A percentile compares a stretch with the other conserved stretches of the same genome.
Conservation (phyloP, 2,797 vertebrate genomes). For the Cryptoblepharus egeriae region DNA sequence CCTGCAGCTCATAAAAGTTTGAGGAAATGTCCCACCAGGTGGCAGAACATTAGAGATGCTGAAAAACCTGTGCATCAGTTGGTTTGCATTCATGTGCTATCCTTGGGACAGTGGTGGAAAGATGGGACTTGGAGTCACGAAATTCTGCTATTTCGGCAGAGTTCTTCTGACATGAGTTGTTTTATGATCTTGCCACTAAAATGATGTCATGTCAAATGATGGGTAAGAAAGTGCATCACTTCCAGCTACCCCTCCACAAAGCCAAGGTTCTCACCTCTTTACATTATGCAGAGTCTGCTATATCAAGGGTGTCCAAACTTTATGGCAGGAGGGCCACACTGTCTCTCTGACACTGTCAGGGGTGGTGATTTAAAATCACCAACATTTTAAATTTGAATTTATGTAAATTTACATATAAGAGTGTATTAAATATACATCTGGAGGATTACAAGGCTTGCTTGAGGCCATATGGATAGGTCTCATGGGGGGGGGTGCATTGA, state of each 20-base stretch:
- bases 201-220: not conserved
- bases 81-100: not conserved
- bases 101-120: not conserved
- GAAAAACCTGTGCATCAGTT: not conserved
- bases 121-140: slow-evolving; percentile 28
- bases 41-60: slow-evolving; percentile 36
- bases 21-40: slow-evolving; percentile 54
- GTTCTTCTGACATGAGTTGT: not conserved
- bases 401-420: no score
- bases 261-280: not conserved
- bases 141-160: not conserved
- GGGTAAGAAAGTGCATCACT: not conserved
- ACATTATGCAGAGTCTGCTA: not conserved
- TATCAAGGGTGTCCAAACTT: no score
- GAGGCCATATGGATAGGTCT: no score
- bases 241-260: not conserved
- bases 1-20: slow-evolving; percentile 34
- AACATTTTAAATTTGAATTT: no score
- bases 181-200: not conserved
- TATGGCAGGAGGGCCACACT: no score
- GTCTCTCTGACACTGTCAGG: no score
- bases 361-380: no score
- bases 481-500: no score
- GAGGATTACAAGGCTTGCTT: no score
- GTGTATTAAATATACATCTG: no score